Conservation (phyloP, 2,113 vertebrate species). For the Ptyas mucosa region DNA sequence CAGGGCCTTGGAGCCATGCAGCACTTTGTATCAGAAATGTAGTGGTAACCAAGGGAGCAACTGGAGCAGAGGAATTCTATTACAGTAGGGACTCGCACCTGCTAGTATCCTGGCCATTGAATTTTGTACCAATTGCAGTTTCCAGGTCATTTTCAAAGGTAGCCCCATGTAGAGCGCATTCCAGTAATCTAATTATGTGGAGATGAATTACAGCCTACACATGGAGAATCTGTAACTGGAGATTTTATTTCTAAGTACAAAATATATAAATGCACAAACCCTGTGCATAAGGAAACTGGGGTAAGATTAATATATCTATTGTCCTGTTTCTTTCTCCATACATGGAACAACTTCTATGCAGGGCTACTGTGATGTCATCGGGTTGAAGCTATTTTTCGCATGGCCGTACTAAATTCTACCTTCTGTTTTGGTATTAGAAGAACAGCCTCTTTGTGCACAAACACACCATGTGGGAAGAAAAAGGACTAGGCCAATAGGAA, state of each 20-base stretch:
- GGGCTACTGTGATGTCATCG: neutral
- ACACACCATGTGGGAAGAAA: neutral
- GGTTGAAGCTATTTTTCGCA: neutral
- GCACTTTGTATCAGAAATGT: neutral
- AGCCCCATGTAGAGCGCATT: neutral
- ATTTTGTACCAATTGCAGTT: neutral
- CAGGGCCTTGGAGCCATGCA: neutral
- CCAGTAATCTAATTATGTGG: neutral
- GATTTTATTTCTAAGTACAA: neutral
- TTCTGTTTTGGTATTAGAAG: neutral
- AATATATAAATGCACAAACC: neutral
- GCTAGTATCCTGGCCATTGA: neutral
- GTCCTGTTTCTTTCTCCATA: neutral
- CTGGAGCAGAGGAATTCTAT: neutral
- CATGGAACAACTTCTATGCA: neutral
- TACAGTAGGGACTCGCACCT: neutral
- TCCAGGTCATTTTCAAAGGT: neutral
- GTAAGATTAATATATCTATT: neutral
- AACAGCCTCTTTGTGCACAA: neutral
- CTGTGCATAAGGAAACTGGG: neutral
- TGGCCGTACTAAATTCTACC: neutral
- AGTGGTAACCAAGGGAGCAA: neutral
- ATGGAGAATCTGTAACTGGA: neutral
- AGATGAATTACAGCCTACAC: neutral
- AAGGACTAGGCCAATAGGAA: neutral